Conservation (phyloP, 1,140 invertebrate species). For the Nasonia giraulti region DNA sequence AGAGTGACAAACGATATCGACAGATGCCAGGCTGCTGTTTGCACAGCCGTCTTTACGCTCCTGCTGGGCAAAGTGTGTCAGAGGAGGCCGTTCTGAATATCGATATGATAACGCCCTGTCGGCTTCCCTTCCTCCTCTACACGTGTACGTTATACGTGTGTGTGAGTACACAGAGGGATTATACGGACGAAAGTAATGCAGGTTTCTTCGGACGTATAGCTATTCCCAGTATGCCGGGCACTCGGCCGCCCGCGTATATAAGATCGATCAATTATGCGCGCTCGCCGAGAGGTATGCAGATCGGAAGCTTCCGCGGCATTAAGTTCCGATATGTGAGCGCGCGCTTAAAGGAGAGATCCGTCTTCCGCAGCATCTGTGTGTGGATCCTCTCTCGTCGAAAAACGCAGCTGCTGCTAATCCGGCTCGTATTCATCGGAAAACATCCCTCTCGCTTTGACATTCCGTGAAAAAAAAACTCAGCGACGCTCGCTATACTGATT, state of each 20-base stretch:
- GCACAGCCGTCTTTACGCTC: not conserved
- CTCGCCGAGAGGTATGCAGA: not conserved
- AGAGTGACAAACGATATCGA: constrained; percentile 1
- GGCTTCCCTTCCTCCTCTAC: not conserved
- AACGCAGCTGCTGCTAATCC: too few relatives aligned
- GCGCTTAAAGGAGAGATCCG: not conserved
- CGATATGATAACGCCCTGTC: not conserved
- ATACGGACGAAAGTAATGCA: not conserved
- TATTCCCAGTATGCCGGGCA: too few relatives aligned
- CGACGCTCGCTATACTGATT: not conserved
- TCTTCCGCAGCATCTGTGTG: not conserved
- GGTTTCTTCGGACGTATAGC: not conserved
- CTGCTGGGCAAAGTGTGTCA: not conserved
- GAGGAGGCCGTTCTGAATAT: not conserved
- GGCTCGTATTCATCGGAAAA: not conserved
- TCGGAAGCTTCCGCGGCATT: too few relatives aligned
- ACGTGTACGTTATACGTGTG: not conserved
- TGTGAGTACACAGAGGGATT: not conserved
- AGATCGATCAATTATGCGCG: not conserved
- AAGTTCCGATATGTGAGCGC: not conserved
- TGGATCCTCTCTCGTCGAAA: too few relatives aligned
- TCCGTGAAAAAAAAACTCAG: not conserved
- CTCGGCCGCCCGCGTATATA: not conserved
- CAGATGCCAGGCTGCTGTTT: not conserved
- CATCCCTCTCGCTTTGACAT: not conserved